Conservation (phyloP, 2,797 vertebrate species). For the Luscinia luscinia region DNA sequence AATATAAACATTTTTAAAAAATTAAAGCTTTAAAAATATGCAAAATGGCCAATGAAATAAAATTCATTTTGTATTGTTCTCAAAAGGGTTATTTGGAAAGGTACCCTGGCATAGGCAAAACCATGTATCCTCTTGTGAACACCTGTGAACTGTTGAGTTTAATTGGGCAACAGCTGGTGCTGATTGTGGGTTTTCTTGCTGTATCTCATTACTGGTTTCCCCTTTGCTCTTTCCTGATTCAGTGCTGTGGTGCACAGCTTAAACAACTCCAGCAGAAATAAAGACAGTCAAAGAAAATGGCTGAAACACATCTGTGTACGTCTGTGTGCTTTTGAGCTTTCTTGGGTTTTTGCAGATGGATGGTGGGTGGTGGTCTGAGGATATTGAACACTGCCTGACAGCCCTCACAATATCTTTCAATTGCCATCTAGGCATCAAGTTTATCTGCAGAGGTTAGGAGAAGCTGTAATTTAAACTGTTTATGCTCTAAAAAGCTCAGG, state of each 20-base stretch:
- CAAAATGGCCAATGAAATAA: slow-evolving; percentile 26
- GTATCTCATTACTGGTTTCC: slow-evolving; percentile 70
- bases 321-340: slow-evolving; percentile 37
- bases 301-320: slow-evolving; percentile 41
- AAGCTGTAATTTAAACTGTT: slow-evolving; percentile 38
- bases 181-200: slow-evolving; percentile 73
- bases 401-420: neutral
- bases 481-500: neutral
- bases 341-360: slow-evolving; percentile 28
- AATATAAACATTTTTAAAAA: neutral
- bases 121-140: slow-evolving; percentile 57
- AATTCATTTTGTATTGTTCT: slow-evolving; percentile 41
- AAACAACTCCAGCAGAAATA: slow-evolving; percentile 49
- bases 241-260: slow-evolving; percentile 19
- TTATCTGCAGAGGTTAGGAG: slow-evolving; percentile 30
- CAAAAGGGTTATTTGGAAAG: slow-evolving; percentile 49
- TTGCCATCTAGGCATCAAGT: neutral
- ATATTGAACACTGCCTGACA: neutral
- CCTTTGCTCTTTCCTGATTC: slow-evolving; percentile 57
- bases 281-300: slow-evolving; percentile 34
- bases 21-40: neutral
- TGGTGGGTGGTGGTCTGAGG: slow-evolving; percentile 6
- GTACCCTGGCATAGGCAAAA: slow-evolving; percentile 43
- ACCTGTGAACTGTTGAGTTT: slow-evolving; percentile 77
- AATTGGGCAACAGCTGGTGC: slow-evolving; percentile 76